Percentiles rank a stretch among this genome's conserved stretches.
phyloP scores from a whole-genome alignment of 2,888 invertebrate species.

The Choreutis nemorana region DNA sequence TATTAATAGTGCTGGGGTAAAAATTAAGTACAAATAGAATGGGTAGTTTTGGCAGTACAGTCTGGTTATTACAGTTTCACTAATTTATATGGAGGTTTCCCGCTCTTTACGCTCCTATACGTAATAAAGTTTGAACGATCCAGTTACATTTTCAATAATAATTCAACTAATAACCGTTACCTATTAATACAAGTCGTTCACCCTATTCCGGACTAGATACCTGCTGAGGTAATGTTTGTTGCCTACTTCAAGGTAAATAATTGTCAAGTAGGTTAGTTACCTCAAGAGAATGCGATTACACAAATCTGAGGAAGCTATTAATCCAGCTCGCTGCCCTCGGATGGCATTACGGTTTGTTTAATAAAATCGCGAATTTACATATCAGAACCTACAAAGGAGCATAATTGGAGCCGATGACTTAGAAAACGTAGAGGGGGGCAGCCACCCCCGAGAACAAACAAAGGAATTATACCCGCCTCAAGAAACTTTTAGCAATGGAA shows the following conservation, averaged over 20 bases:
- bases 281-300: slow-evolving; percentile 66
- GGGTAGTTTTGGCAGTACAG: slow-evolving; percentile 59
- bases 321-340: slow-evolving; percentile 63
- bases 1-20: slow-evolving; percentile 66
- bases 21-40: slow-evolving; percentile 65
- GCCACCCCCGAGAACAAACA: slow-evolving; percentile 60
- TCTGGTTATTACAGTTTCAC: no score
- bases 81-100: no score
- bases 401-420: slow-evolving; percentile 68
- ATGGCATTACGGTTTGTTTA: slow-evolving; percentile 67
- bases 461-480: slow-evolving; percentile 68
- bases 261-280: no score
- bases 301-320: slow-evolving; percentile 67
- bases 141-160: no score
- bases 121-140: no score
- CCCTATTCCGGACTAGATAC: no score
- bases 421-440: slow-evolving; percentile 60
- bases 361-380: slow-evolving; percentile 67
- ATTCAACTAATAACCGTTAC: no score
- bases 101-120: no score
- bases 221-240: no score
- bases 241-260: no score
- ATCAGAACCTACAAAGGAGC: slow-evolving; percentile 68
- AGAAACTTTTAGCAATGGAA: slow-evolving; percentile 68
- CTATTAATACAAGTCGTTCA: no score